Evolutionary conservation across 2,888 invertebrate species (phyloP).

Genomic region (Acronicta alni): DNA sequence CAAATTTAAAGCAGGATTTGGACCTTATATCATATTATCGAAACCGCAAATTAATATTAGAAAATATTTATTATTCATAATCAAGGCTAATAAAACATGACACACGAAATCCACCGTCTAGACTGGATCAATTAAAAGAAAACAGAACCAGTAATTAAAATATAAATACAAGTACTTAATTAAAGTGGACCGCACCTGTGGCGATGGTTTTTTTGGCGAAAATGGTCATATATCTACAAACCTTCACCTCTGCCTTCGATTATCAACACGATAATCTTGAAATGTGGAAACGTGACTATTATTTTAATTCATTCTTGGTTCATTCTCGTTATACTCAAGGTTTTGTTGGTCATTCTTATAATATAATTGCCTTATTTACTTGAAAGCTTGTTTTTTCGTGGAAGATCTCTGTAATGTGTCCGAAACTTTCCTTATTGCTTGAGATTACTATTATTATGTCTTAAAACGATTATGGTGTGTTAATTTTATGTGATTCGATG

Average conservation of each 20-base stretch:
- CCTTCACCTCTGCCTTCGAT: constrained; percentile 58
- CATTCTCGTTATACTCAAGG: constrained; percentile 45
- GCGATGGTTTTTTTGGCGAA: constrained; percentile 12
- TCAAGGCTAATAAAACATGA: constrained; percentile 4
- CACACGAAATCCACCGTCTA: constrained; percentile 15
- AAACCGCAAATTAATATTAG: too few species aligned
- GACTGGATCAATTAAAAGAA: constrained; percentile 32
- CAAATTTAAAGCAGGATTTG: too few species aligned
- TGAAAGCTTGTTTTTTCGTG: constrained; percentile 26
- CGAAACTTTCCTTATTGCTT: constrained; percentile 31
- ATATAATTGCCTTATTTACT: constrained; percentile 45
- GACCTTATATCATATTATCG: too few species aligned
- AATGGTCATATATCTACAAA: constrained; percentile 23
- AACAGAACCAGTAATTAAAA: constrained; percentile 27
- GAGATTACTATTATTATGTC: constrained; percentile 46
- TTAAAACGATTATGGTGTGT: constrained; percentile 32
- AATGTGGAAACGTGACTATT: constrained; percentile 37
- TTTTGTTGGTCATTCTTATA: constrained; percentile 22
- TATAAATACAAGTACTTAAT: constrained; percentile 19
- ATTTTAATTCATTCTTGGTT: constrained; percentile 36
- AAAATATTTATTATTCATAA: too few species aligned
- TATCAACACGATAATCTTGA: constrained; percentile 48
- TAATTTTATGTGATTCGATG: constrained; percentile 25
- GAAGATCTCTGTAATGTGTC: constrained; percentile 24
- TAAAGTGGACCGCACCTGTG: constrained; percentile 22